Conservation (phyloP, 2,888 invertebrate species). For the Tipula helvola region DNA sequence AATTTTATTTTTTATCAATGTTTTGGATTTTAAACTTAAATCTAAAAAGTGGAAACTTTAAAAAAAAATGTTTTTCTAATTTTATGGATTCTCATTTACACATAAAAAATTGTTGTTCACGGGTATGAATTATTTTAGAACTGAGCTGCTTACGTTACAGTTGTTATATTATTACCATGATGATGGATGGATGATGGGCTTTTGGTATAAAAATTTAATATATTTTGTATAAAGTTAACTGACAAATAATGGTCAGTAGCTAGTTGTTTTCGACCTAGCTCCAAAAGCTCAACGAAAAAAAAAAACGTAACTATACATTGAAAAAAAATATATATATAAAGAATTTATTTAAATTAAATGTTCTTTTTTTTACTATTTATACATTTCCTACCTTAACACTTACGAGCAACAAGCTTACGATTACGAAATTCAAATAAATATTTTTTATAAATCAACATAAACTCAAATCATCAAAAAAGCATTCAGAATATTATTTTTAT, state of each 20-base stretch:
- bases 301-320: background rate
- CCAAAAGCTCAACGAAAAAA: background rate
- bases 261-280: background rate
- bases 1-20: background rate
- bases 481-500: background rate
- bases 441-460: background rate
- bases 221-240: too few species aligned
- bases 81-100: background rate
- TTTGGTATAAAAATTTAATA: background rate
- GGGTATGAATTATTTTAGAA: background rate
- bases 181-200: background rate
- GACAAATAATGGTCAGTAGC: too few species aligned
- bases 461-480: background rate
- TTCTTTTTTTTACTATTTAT: background rate
- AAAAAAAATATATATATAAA: background rate
- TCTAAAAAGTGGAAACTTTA: background rate
- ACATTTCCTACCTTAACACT: background rate
- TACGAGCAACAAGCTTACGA: background rate
- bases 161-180: background rate
- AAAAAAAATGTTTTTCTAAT: background rate
- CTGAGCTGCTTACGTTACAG: background rate
- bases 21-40: background rate
- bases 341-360: background rate
- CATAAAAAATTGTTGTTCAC: background rate
- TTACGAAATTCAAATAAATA: background rate